A percentile compares a stretch with the other conserved stretches of the same genome.
These are phyloP conservation scores for Alviniconcha strummeri DNA, from an alignment of 2,888 invertebrate genomes.

Conservation along the genomic window DNA sequence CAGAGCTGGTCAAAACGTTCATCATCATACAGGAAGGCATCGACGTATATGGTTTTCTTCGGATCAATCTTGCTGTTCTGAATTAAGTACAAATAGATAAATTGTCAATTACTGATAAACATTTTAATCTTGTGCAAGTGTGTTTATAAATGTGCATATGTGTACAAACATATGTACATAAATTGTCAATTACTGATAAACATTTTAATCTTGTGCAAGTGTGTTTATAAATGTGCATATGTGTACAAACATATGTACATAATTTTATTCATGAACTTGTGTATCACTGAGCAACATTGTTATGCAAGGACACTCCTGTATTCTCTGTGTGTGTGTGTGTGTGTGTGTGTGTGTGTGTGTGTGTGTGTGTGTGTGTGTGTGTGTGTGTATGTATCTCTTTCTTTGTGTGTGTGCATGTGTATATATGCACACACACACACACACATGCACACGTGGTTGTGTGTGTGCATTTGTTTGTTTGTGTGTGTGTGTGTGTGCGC, in stretches of 20 bases:
- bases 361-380: neutral
- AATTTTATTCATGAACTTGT: too few relatives aligned
- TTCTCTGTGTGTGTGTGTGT: neutral
- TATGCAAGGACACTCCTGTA: too few relatives aligned
- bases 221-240: neutral
- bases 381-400: neutral
- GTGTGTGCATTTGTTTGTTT: neutral
- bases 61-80: slow-evolving; percentile 77
- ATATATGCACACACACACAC: neutral
- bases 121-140: neutral
- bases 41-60: slow-evolving; percentile 79
- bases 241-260: neutral
- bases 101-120: too few relatives aligned
- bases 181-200: too few relatives aligned
- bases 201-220: neutral
- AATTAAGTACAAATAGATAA: neutral
- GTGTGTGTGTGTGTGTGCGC: neutral
- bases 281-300: too few relatives aligned
- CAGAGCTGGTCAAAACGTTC: slow-evolving; percentile 78
- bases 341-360: neutral
- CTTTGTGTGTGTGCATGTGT: neutral
- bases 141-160: neutral
- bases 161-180: neutral
- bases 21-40: slow-evolving; percentile 83
- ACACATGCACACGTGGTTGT: neutral